Conservation (phyloP, 37 sponge, comb jelly and placozoan genomes). For the Tethya wilhelma region DNA sequence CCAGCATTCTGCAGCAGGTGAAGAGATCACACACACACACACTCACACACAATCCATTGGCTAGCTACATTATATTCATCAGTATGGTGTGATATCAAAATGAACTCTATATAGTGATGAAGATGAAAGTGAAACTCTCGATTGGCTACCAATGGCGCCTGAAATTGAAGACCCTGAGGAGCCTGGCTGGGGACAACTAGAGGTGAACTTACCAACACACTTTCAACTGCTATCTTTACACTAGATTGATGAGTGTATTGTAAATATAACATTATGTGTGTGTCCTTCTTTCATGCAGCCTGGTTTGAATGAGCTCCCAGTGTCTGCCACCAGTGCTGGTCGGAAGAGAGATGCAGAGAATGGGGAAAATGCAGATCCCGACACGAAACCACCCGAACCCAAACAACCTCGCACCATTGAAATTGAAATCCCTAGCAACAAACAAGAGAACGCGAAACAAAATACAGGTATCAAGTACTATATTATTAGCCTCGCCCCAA, state of each 20-base stretch:
- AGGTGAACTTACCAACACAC: constrained; percentile 41
- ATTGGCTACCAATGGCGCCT: constrained; percentile 93
- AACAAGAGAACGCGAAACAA: background rate
- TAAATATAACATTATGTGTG: background rate
- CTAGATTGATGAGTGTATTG: background rate
- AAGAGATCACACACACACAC: background rate
- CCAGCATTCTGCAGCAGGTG: constrained; percentile 95
- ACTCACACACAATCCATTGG: constrained; percentile 8
- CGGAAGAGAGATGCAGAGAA: constrained; percentile 20
- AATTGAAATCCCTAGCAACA: constrained; percentile 20
- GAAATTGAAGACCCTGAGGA: constrained; percentile 99
- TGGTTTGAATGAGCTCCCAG: constrained; percentile 50
- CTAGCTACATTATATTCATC: background rate
- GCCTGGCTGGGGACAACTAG: constrained; percentile 95
- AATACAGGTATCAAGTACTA: constrained; percentile 64
- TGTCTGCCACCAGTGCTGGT: background rate
- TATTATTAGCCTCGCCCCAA: constrained; percentile 58
- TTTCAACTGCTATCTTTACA: background rate
- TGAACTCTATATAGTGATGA: constrained; percentile 58
- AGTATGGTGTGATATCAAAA: background rate
- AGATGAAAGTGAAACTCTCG: constrained; percentile 73
- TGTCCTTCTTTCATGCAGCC: constrained; percentile 24
- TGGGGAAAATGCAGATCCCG: constrained; percentile 25
- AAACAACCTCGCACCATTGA: constrained; percentile 45
- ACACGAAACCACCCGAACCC: background rate